Conservation (phyloP, 1,140 invertebrate species). For the Antheraea mylitta region DNA sequence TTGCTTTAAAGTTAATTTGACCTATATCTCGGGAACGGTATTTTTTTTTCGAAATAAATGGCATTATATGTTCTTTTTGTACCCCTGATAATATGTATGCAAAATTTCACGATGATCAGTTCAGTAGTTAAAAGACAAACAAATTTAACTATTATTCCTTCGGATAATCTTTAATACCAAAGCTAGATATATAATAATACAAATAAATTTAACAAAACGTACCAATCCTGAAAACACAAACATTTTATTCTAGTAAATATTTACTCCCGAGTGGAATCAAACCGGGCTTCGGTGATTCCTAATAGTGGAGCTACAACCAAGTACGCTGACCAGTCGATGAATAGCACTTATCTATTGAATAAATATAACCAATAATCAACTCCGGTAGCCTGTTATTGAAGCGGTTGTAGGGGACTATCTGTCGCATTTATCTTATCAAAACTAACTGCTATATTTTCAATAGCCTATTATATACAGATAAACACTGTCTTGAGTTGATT, state of each 20-base stretch:
- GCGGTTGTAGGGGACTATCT: slow-evolving; percentile 16
- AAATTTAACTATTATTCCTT: too few relatives aligned
- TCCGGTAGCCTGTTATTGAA: slow-evolving; percentile 34
- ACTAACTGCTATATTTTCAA: slow-evolving; percentile 51
- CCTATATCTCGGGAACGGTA: too few relatives aligned
- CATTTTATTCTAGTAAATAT: not conserved
- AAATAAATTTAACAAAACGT: too few relatives aligned
- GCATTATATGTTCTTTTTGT: too few relatives aligned
- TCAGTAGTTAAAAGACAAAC: too few relatives aligned
- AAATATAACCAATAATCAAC: slow-evolving; percentile 8
- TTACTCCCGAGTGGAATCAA: not conserved
- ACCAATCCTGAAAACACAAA: too few relatives aligned
- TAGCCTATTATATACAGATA: slow-evolving; percentile 32
- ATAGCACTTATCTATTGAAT: slow-evolving; percentile 1
- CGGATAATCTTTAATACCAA: too few relatives aligned
- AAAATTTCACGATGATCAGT: too few relatives aligned
- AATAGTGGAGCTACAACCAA: not conserved
- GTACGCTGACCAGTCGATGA: not conserved
- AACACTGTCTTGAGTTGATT: slow-evolving; percentile 12
- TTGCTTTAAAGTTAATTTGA: too few relatives aligned
- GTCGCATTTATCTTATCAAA: slow-evolving; percentile 41
- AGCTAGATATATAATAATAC: too few relatives aligned
- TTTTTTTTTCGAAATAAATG: too few relatives aligned
- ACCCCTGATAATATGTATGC: too few relatives aligned
- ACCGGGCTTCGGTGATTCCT: not conserved